Conservation (phyloP, 2,888 invertebrate genomes). For the Nipponacmea schrenckii region DNA sequence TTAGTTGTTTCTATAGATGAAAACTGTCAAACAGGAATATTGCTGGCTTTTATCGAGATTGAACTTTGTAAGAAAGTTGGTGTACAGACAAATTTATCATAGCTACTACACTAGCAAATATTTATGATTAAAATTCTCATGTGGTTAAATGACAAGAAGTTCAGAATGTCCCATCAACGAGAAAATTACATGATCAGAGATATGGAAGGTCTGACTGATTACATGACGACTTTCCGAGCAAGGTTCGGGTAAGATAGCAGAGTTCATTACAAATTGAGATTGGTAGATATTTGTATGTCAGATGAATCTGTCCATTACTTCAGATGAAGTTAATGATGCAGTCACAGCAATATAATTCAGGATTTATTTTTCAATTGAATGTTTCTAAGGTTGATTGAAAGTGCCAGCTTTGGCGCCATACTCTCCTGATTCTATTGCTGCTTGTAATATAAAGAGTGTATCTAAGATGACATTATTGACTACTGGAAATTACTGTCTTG, state of each 20-base stretch:
- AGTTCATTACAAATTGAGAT: conserved; percentile 8
- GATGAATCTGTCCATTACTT: background rate
- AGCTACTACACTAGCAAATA: background rate
- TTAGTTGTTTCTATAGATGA: background rate
- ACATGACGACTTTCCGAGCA: background rate
- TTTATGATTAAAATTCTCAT: conserved; percentile 5
- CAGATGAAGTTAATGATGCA: background rate
- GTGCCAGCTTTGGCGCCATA: conserved; percentile 1
- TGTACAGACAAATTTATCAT: conserved; percentile 1
- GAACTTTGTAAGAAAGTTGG: background rate
- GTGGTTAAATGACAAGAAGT: background rate
- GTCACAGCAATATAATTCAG: background rate
- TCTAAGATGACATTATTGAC: background rate
- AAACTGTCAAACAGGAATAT: background rate
- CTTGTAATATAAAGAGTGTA: background rate
- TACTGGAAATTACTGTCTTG: background rate
- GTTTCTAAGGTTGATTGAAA: conserved; percentile 1
- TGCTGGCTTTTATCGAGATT: background rate
- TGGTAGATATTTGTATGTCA: background rate
- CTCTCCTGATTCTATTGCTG: background rate
- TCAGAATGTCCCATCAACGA: conserved; percentile 1
- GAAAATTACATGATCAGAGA: conserved; percentile 5
- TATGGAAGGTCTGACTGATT: background rate
- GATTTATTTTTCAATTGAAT: conserved; percentile 7
- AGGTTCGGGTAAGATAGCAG: background rate